These are phyloP conservation scores for Riptortus pedestris DNA, from an alignment of 1,140 invertebrate species.

Conservation along the genomic window DNA sequence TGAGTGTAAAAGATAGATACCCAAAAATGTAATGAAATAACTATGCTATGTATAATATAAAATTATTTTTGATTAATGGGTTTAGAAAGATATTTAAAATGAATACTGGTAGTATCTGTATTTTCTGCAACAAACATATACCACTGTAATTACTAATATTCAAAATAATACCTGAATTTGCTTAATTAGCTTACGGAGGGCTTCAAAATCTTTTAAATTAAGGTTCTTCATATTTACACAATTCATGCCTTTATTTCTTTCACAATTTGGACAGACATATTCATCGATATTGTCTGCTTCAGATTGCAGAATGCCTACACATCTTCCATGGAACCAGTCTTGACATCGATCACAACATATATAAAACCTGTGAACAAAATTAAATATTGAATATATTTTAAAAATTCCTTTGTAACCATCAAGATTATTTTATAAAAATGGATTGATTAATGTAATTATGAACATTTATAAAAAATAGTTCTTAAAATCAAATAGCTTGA, in stretches of 20 bases:
- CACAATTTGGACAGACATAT: constrained; percentile 92
- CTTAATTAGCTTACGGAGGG: constrained; percentile 73
- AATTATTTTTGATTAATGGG: too few species aligned
- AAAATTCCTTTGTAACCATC: neutral
- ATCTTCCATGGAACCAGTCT: constrained; percentile 97
- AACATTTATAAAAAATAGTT: constrained; percentile 22
- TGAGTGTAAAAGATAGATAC: too few species aligned
- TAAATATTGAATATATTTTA: neutral
- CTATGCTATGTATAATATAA: too few species aligned
- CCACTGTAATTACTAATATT: too few species aligned
- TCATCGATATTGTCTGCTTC: constrained; percentile 92
- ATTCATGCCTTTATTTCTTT: constrained; percentile 76
- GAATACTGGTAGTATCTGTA: too few species aligned
- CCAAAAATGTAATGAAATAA: too few species aligned
- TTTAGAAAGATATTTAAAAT: too few species aligned
- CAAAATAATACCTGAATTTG: constrained; percentile 87
- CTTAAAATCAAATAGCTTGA: constrained; percentile 21
- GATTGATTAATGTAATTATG: too few species aligned
- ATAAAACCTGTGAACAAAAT: constrained; percentile 59
- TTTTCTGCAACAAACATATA: too few species aligned
- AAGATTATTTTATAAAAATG: too few species aligned
- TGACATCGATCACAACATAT: constrained; percentile 97
- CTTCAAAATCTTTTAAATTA: constrained; percentile 67
- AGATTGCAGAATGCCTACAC: constrained; percentile 88
- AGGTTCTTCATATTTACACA: constrained; percentile 83